Evolutionary conservation across 2,888 invertebrate genomes (phyloP).

Genomic region (Tanypteryx hageni): DNA sequence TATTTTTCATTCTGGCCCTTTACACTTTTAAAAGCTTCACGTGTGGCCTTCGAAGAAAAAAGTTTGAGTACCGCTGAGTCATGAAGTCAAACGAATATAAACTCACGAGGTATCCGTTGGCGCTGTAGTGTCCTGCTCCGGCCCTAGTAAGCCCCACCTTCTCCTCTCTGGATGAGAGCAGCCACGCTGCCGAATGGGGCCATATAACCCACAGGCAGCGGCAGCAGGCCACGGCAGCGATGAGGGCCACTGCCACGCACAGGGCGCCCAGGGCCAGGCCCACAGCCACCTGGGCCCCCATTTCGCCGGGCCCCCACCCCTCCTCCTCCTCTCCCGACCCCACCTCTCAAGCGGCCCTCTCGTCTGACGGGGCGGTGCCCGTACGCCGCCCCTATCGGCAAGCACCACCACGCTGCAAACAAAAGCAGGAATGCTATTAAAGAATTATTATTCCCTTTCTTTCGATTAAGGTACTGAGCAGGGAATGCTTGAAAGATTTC

Average conservation of each 20-base stretch:
- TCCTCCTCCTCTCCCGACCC: conserved; percentile 38
- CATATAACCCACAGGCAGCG: conserved; percentile 71
- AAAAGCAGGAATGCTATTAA: neutral
- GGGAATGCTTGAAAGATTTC: neutral
- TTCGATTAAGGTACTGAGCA: neutral
- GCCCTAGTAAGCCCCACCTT: conserved; percentile 77
- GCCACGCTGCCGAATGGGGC: conserved; percentile 76
- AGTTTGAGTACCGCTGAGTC: too few relatives aligned
- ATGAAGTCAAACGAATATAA: neutral
- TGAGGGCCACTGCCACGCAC: conserved; percentile 53
- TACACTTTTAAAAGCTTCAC: too few relatives aligned
- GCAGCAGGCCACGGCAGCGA: conserved; percentile 51
- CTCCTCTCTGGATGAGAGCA: conserved; percentile 77
- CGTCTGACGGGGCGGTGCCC: neutral
- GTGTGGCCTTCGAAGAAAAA: too few relatives aligned
- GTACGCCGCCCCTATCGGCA: neutral
- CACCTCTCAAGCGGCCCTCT: neutral
- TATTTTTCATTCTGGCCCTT: too few relatives aligned
- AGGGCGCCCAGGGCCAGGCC: conserved; percentile 53
- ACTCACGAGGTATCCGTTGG: conserved; percentile 83
- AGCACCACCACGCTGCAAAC: neutral
- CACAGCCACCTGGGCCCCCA: conserved; percentile 61
- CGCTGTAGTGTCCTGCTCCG: conserved; percentile 78
- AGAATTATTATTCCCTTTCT: neutral
- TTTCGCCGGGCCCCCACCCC: conserved; percentile 56